Evolutionary conservation across 2,113 vertebrate species (phyloP), one percentile per base, ranked within the genome.

Genomic region (Centropus unirufus): DNA sequence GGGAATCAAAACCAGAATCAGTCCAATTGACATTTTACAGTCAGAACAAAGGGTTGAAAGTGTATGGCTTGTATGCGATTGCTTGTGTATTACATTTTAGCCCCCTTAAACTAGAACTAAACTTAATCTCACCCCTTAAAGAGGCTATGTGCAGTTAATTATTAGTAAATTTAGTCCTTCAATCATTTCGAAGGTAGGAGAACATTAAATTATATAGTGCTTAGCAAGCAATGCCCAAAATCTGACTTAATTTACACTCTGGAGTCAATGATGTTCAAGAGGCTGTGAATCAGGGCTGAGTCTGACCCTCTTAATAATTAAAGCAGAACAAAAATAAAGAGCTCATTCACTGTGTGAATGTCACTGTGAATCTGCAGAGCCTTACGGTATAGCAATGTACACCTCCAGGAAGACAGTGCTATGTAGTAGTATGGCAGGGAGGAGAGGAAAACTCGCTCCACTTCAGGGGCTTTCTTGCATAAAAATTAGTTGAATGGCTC

Each of bases 31-130:
- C 94, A 93, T 97, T 97, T 97, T 97, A 83, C 91, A 97, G 77
- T 78, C 95, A 93, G 97, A 98, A 98, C 89, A 98, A 97, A 97
- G 73, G 94, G 90, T 93, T 98, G 96, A 96, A 97, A 97, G 80
- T 94, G 77, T 96, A 86, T 84, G 68, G 69, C 91, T 95, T 96
- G 58, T 96, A 82, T 96, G 20, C 70, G 94, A n/a, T 76, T 93
- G 59, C 63, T 93, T 95, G 52, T 54, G 11, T 90, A 77, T 95
- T 93, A 94, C 75, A 21, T 93, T 94, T 96, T 97, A 93, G 67
- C 44, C 91, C 83, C 83, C 59, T 87, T 95, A 96, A 95, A 96
- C 92, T 95, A 61, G 88, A 95, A 72, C 79, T 89, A 92, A 90
- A 95, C 73, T 95, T 57, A 64, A 5, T 68, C 81, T 76, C 39